Evolutionary conservation across 2,113 vertebrate genomes (phyloP).

Genomic region (Motacilla alba): DNA sequence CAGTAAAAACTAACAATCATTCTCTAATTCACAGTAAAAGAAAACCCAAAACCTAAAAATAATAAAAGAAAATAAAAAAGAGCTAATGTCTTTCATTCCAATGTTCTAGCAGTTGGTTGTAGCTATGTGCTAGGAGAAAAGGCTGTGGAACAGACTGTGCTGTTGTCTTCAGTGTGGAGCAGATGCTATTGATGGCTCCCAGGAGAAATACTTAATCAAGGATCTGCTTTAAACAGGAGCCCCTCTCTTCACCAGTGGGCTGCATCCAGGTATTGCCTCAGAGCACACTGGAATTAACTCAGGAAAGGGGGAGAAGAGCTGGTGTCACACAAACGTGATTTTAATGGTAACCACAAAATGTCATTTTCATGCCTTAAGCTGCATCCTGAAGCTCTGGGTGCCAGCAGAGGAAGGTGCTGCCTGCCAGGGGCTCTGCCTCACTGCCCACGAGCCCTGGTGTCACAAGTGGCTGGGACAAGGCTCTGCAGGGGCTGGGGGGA

Average conservation of each 20-base stretch:
- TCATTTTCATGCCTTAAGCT: neutral
- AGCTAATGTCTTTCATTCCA: neutral
- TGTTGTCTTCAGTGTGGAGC: neutral
- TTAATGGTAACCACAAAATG: neutral
- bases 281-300: neutral
- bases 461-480: neutral
- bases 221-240: neutral
- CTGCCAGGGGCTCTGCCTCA: fast-evolving
- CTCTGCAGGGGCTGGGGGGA: neutral
- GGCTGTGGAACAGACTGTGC: conserved; percentile 48
- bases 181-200: conserved; percentile 25
- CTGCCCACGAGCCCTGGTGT: neutral
- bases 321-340: fast-evolving
- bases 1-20: neutral
- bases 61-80: neutral
- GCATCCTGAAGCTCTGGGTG: neutral
- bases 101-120: conserved; percentile 13
- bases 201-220: neutral
- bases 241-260: neutral
- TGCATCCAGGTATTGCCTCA: neutral
- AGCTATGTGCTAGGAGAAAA: neutral
- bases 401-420: neutral
- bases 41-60: neutral
- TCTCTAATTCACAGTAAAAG: neutral
- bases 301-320: neutral